Percentiles rank a stretch among this genome's conserved stretches.
These are phyloP conservation scores for Murina feae DNA, from an alignment of 2,113 vertebrate species.

Conservation along the genomic window DNA sequence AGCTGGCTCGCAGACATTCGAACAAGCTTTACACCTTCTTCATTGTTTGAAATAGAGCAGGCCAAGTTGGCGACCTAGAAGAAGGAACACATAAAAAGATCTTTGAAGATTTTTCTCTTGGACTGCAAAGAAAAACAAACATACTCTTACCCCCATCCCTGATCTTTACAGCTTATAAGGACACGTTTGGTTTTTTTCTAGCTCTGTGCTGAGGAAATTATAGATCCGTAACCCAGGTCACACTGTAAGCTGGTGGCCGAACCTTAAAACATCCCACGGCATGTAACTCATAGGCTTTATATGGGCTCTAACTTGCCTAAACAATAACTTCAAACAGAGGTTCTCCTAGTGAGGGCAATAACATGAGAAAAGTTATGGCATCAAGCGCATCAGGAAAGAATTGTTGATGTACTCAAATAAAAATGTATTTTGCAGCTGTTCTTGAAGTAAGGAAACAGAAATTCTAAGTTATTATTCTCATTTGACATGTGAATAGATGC, in stretches of 20 bases:
- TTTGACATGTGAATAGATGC: conserved; percentile 75
- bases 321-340: conserved; percentile 14
- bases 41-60: conserved; percentile 98
- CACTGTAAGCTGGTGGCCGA: background rate
- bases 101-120: conserved; percentile 23
- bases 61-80: conserved; percentile 96
- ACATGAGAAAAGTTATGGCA: background rate
- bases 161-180: background rate
- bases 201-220: background rate
- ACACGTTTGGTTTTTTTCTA: background rate
- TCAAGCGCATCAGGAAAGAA: background rate
- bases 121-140: background rate
- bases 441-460: conserved; percentile 71
- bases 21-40: conserved; percentile 97
- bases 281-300: background rate
- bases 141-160: background rate
- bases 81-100: conserved; percentile 32
- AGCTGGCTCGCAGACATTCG: conserved; percentile 98
- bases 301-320: background rate
- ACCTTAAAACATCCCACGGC: background rate
- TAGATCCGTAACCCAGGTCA: background rate
- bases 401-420: conserved; percentile 44
- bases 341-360: conserved; percentile 18
- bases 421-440: conserved; percentile 60
- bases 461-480: conserved; percentile 68